phyloP scores from a whole-genome alignment of 2,888 invertebrate genomes.

The Melanophora roralis region DNA sequence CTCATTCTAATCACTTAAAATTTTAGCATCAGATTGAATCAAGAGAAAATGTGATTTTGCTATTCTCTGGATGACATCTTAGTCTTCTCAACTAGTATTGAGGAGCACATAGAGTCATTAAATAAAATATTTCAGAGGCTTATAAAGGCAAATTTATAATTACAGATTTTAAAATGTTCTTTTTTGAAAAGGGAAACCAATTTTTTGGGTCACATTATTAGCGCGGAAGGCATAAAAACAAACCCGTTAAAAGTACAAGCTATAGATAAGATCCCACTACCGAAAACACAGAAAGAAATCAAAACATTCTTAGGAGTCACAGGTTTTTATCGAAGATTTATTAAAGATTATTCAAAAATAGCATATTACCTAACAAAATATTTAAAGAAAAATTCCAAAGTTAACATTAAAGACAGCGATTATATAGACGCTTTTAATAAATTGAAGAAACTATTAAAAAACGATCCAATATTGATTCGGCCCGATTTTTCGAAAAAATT shows the following conservation, averaged over 20 bases:
- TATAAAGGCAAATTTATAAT: neutral
- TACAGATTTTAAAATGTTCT: neutral
- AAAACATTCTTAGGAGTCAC: neutral
- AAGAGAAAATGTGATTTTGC: no score
- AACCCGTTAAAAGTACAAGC: neutral
- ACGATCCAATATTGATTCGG: neutral
- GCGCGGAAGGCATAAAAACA: neutral
- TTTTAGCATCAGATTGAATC: no score
- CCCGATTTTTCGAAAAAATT: neutral
- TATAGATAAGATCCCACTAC: neutral
- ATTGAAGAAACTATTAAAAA: neutral
- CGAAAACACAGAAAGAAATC: neutral
- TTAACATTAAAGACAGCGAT: neutral
- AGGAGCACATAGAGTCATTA: neutral
- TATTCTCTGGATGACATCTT: no score
- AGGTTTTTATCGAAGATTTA: neutral
- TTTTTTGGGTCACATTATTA: slow-evolving; percentile 3
- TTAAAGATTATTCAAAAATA: neutral
- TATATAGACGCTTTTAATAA: slow-evolving; percentile 2
- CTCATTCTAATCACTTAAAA: no score
- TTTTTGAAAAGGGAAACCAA: neutral
- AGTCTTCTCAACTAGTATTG: slow-evolving; percentile 6
- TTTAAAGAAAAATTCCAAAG: neutral
- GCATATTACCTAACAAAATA: neutral
- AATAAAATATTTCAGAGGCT: neutral